Evolutionary conservation across 1,140 invertebrate genomes (phyloP).

Genomic region (Bombus soroeensis): DNA sequence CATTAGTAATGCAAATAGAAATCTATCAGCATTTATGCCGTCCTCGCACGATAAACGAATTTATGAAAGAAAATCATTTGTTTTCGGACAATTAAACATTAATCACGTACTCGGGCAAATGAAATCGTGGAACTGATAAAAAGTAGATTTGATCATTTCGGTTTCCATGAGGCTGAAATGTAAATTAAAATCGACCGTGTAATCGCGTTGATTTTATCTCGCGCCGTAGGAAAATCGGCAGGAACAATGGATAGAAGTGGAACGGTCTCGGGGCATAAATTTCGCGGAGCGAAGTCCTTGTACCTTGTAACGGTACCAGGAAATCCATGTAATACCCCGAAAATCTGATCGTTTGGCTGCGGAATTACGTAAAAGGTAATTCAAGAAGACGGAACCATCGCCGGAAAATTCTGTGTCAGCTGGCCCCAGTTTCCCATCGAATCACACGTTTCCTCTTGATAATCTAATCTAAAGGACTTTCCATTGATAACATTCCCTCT

Average conservation of each 20-base stretch:
- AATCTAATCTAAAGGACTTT: background rate
- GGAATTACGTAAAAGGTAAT: slow-evolving; percentile 40
- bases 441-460: background rate
- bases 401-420: slow-evolving; percentile 7
- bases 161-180: background rate
- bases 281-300: background rate
- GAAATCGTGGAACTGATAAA: background rate
- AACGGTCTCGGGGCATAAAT: slow-evolving; percentile 15
- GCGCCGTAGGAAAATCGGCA: background rate
- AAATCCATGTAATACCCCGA: slow-evolving; percentile 35
- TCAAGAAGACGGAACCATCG: background rate
- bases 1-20: too few relatives aligned
- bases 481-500: background rate
- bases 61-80: too few relatives aligned
- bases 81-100: too few relatives aligned
- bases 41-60: too few relatives aligned
- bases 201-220: slow-evolving; percentile 25
- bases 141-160: background rate
- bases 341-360: slow-evolving; percentile 40
- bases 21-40: too few relatives aligned
- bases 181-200: background rate
- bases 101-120: too few relatives aligned
- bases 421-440: background rate
- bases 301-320: slow-evolving; percentile 3
- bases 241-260: slow-evolving; percentile 3